Conservation (phyloP, 1,140 invertebrate species). For the Drosophila malerkotliana region DNA sequence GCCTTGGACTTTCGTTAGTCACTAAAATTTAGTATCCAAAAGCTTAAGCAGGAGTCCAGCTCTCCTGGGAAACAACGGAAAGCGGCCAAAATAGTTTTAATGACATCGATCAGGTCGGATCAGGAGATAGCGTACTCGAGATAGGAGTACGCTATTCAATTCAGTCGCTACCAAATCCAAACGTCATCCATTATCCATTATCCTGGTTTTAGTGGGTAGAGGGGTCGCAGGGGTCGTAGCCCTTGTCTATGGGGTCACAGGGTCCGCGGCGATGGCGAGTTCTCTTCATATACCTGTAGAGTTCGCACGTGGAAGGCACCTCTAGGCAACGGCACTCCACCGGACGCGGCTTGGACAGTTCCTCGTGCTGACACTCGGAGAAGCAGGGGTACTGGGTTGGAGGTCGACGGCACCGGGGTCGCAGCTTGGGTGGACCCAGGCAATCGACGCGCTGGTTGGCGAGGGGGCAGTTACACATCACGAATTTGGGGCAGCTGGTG, state of each 20-base stretch:
- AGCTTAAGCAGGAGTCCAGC: no score
- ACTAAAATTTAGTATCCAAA: background rate
- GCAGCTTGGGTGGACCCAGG: background rate
- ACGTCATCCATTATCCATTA: background rate
- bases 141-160: background rate
- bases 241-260: background rate
- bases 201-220: background rate
- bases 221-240: background rate
- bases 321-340: constrained; percentile 35
- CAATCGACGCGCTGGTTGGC: background rate
- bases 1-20: background rate
- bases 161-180: background rate
- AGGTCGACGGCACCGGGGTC: constrained; percentile 6
- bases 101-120: background rate
- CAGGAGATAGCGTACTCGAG: no score
- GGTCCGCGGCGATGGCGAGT: background rate
- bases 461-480: constrained; percentile 26
- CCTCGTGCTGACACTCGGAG: constrained; percentile 35
- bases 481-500: constrained; percentile 7
- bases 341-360: constrained; percentile 2
- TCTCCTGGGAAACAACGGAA: background rate
- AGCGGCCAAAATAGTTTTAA: background rate
- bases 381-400: constrained; percentile 45
- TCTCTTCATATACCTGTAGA: background rate
- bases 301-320: background rate